Percentiles rank a stretch among this genome's conserved stretches.
Evolutionary conservation across 2,797 vertebrate genomes (phyloP).

Genomic region (Xerus rutilus): DNA sequence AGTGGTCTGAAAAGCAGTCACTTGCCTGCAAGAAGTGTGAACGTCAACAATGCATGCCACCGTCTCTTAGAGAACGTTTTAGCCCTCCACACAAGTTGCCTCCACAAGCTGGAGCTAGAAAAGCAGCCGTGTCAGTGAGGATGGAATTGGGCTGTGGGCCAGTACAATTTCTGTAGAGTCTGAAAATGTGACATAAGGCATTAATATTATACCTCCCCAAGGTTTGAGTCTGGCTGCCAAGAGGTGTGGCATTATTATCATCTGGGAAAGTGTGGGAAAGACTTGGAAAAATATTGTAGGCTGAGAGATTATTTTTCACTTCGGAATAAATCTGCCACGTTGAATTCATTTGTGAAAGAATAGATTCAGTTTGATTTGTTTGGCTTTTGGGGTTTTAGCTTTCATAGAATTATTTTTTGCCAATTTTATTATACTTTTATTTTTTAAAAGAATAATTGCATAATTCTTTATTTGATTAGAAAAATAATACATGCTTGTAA

Average conservation of each 20-base stretch:
- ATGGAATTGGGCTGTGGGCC: neutral
- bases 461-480: slow-evolving; percentile 51
- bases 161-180: slow-evolving; percentile 16
- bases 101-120: neutral
- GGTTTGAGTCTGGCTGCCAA: neutral
- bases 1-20: neutral
- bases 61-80: neutral
- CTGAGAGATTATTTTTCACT: slow-evolving; percentile 61
- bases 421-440: slow-evolving; percentile 59
- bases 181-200: slow-evolving; percentile 37
- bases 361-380: slow-evolving; percentile 50
- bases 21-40: neutral
- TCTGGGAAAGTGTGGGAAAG: slow-evolving; percentile 42
- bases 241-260: slow-evolving; percentile 34
- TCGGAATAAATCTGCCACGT: slow-evolving; percentile 63
- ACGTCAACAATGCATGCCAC: neutral
- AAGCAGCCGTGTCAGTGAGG: neutral
- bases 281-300: slow-evolving; percentile 54
- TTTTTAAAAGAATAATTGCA: slow-evolving; percentile 37
- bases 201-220: slow-evolving; percentile 18
- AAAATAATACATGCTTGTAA: slow-evolving; percentile 34
- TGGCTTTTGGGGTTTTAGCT: slow-evolving; percentile 51
- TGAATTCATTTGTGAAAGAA: slow-evolving; percentile 69
- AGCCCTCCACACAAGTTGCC: neutral
- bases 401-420: slow-evolving; percentile 62